Evolutionary conservation across 1,140 invertebrate species (phyloP).

Genomic region (Dendrolimus kikuchii): DNA sequence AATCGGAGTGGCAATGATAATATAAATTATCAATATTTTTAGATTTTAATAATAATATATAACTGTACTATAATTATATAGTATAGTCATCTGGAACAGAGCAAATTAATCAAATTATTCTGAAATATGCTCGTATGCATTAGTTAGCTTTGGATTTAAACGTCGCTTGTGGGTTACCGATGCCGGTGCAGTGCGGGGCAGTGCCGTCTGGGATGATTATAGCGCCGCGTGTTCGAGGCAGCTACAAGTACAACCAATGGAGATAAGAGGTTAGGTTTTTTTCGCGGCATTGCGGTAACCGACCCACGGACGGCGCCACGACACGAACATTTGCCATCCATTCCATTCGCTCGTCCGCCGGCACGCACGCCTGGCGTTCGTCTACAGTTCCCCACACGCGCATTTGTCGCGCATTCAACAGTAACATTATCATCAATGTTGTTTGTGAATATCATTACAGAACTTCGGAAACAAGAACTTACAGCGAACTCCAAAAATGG

Average conservation of each 20-base stretch:
- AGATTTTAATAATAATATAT: no score
- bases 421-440: conserved; percentile 37
- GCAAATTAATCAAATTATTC: no score
- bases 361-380: conserved; percentile 45
- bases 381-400: conserved; percentile 11
- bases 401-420: conserved; percentile 23
- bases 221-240: no score
- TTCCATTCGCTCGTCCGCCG: conserved; percentile 52
- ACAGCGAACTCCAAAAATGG: conserved; percentile 52
- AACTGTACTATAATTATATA: no score
- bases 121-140: no score
- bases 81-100: no score
- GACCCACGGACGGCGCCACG: conserved; percentile 41
- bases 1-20: no score
- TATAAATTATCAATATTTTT: no score
- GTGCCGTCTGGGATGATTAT: no score
- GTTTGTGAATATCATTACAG: conserved; percentile 43
- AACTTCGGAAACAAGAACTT: conserved; percentile 21
- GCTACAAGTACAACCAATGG: conserved; percentile 13
- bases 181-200: no score
- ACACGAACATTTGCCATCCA: conserved; percentile 34
- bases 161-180: no score
- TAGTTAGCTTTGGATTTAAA: no score
- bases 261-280: conserved; percentile 54
- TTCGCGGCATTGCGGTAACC: conserved; percentile 50